Percentiles rank a stretch among this genome's conserved stretches.
Conservation (phyloP, 2,888 invertebrate genomes). For the Melitaea athalia region DNA sequence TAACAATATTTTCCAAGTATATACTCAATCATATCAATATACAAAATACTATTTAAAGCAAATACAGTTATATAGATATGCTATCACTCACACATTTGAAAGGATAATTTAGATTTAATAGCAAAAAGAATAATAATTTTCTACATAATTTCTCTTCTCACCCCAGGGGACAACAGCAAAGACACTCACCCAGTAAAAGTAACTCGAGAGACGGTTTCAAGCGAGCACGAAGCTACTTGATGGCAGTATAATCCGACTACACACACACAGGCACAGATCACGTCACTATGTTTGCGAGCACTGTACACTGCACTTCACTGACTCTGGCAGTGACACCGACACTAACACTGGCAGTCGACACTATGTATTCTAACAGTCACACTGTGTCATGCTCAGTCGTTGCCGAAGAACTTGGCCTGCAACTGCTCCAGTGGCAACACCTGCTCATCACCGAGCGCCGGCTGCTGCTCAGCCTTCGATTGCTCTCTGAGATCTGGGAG, state of each 20-base stretch:
- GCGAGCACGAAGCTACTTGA: conserved; percentile 20
- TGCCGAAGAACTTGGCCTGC: conserved; percentile 53
- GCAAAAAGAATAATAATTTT: background rate
- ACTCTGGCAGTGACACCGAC: background rate
- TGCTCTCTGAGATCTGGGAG: conserved; percentile 68
- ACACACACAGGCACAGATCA: background rate
- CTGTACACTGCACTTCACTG: background rate
- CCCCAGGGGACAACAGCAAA: background rate
- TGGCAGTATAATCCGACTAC: conserved; percentile 20
- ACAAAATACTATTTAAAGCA: background rate
- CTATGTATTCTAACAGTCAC: conserved; percentile 19
- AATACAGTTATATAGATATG: background rate
- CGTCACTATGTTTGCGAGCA: background rate
- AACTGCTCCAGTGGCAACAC: conserved; percentile 65
- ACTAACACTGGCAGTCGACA: conserved; percentile 9
- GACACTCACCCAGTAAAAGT: conserved; percentile 4
- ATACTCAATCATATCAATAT: conserved; percentile 4
- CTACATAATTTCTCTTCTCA: background rate
- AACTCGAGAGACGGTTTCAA: conserved; percentile 14
- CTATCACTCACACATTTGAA: background rate
- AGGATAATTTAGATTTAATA: background rate
- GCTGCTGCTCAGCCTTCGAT: conserved; percentile 69
- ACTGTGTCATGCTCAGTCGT: conserved; percentile 29
- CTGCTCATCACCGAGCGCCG: conserved; percentile 67
- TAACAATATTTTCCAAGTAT: conserved; percentile 5